phyloP scores from a whole-genome alignment of 1,140 invertebrate genomes.

The Dinoponera quadriceps region DNA sequence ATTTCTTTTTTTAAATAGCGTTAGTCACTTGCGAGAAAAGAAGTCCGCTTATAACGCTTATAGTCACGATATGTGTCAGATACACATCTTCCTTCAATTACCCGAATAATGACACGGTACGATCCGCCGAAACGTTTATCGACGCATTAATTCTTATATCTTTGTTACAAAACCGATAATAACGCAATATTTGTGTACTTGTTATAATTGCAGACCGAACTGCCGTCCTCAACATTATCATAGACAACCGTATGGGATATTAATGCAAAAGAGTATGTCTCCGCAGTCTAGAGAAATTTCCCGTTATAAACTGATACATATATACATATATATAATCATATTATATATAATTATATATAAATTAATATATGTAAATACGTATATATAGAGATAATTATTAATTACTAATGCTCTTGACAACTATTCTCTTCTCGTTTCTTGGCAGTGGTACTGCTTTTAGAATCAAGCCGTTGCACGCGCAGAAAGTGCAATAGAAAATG shows the following conservation, averaged over 20 bases:
- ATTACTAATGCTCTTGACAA: slow-evolving; percentile 24
- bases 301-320: slow-evolving; percentile 55
- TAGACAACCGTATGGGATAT: slow-evolving; percentile 82
- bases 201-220: slow-evolving; percentile 80
- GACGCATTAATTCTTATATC: slow-evolving; percentile 47
- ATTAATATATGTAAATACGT: slow-evolving; percentile 53
- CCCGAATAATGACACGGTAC: neutral
- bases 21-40: slow-evolving; percentile 2
- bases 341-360: slow-evolving; percentile 43
- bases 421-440: slow-evolving; percentile 43
- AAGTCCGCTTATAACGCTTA: slow-evolving; percentile 36
- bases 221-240: slow-evolving; percentile 81
- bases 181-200: slow-evolving; percentile 73
- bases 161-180: slow-evolving; percentile 58
- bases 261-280: slow-evolving; percentile 72
- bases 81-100: neutral
- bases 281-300: slow-evolving; percentile 62
- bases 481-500: slow-evolving; percentile 21
- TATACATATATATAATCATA: slow-evolving; percentile 66
- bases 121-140: slow-evolving; percentile 26
- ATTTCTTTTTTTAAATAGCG: neutral
- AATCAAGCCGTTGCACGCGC: slow-evolving; percentile 69
- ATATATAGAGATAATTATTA: slow-evolving; percentile 36
- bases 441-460: slow-evolving; percentile 35
- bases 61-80: neutral